Evolutionary conservation across 2,113 vertebrate species (phyloP), one percentile per base, ranked within the genome.

Genomic region (Rhea pennata): DNA sequence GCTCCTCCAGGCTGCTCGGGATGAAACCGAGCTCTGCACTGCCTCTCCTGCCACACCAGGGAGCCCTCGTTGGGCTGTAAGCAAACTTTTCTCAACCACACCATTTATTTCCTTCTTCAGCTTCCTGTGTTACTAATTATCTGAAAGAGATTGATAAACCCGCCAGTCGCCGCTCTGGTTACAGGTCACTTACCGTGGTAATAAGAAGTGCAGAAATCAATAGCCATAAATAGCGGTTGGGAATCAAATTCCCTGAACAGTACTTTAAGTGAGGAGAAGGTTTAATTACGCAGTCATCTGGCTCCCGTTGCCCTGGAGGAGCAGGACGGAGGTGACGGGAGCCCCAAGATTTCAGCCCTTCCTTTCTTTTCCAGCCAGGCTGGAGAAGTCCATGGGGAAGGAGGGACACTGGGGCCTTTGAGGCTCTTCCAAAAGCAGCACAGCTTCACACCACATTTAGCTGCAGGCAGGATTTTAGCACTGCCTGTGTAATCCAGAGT

Each of bases 131-230:
- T 67, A 84, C 92, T 76, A 73, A 91, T 95, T 92, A 87, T 42
- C 84, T 24, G 15, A 12, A 67, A 31, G 95, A 96, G 96, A 96
- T 94, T 90, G 96, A 96, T 95, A 94, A 96, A 96, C 74, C 92
- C 79, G 22, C 59, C 89, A 21, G 39, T 76, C 74, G 89, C 91
- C 8, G 29, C 90, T 92, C 89, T 88, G 92, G 95, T 95, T 94
- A 22, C 95, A 92, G 96, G 95, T 95, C 96, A 92, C 95, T 96
- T 90, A 86, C 89, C 21, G 1, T 31, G 1, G 22, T 94, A 71
- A 94, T 24, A 75, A 93, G 92, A 78, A 96, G 96, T 53, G 89
- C 67, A 74, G 95, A 78, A 70, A 97, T 97, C 94, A 39, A 97
- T 95, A 83, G 82, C 81, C 94, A 91, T 89, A 85, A 97, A 93